A percentile compares a stretch with the other conserved stretches of the same genome.
Conservation (phyloP, 2,888 invertebrate species). For the Drosophila tripunctata region DNA sequence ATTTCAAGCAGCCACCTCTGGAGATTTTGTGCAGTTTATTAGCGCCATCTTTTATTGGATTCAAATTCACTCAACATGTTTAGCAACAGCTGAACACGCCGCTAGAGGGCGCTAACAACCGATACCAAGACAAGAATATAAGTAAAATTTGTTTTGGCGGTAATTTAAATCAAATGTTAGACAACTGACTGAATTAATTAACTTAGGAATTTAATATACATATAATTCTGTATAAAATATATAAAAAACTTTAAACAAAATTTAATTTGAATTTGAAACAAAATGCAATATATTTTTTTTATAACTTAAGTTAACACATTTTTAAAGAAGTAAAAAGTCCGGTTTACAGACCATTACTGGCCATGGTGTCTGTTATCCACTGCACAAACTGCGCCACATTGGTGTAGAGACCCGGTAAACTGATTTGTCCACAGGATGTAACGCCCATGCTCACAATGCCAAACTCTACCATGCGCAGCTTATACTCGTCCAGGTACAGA, state of each 20-base stretch:
- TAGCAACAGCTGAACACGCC: not conserved
- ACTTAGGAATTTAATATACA: no score
- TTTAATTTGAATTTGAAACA: no score
- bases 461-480: slow-evolving; percentile 70
- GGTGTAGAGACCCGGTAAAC: slow-evolving; percentile 86
- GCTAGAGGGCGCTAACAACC: not conserved
- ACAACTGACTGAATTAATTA: no score
- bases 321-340: not conserved
- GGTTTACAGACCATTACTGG: slow-evolving; percentile 50
- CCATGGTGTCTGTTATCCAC: slow-evolving; percentile 85
- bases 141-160: no score
- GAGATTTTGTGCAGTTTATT: not conserved
- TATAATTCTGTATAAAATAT: no score
- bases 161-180: no score
- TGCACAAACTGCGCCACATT: slow-evolving; percentile 85
- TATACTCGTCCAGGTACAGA: slow-evolving; percentile 48
- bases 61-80: not conserved
- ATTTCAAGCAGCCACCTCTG: not conserved
- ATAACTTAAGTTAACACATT: not conserved
- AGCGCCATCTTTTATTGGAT: not conserved
- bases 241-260: no score
- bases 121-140: no score
- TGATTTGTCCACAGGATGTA: slow-evolving; percentile 85
- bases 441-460: slow-evolving; percentile 88
- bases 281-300: not conserved